Evolutionary conservation across 2,113 vertebrate species (phyloP).

Genomic region (human (Homo sapiens)): GRCh38 chr1:85037001-85037500

Average conservation of each 20-base stretch:
- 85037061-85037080: not conserved
- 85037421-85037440: not conserved
- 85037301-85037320: not conserved
- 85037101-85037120: not conserved
- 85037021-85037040: not conserved
- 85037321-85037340: not conserved
- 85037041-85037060: not conserved
- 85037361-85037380: not conserved
- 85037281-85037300: not conserved
- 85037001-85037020: not conserved
- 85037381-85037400: not conserved
- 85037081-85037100: not conserved
- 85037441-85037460: not conserved
- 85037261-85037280: not conserved
- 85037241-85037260: not conserved
- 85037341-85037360: not conserved
- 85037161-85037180: not conserved
- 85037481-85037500: not conserved
- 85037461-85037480: not conserved
- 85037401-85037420: not conserved
- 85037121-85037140: not conserved
- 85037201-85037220: not conserved
- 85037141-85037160: not conserved
- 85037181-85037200: not conserved
- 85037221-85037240: not conserved